These are phyloP conservation scores for Arizona elegans DNA, from an alignment of 2,113 vertebrate species.

Conservation along the genomic window DNA sequence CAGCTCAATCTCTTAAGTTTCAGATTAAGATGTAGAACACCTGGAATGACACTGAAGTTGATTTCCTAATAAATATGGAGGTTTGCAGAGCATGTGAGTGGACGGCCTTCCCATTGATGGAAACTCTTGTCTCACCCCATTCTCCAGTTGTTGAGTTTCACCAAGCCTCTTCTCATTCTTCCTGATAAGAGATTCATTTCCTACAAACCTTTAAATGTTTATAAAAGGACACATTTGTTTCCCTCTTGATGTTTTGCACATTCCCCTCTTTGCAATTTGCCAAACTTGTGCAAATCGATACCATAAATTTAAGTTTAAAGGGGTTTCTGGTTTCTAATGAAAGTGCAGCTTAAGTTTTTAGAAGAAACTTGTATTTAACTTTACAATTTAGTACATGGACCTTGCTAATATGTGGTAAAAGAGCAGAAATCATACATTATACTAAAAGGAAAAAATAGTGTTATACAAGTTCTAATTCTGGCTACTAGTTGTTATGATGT, in stretches of 20 bases:
- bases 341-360: background rate
- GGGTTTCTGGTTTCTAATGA: conserved; percentile 9
- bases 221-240: background rate
- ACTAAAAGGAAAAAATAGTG: background rate
- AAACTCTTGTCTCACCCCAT: background rate
- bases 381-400: background rate
- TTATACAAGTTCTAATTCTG: background rate
- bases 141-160: background rate
- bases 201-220: background rate
- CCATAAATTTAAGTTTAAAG: background rate
- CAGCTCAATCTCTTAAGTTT: background rate
- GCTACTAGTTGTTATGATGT: background rate
- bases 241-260: background rate
- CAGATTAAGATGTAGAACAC: background rate
- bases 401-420: background rate
- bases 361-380: background rate
- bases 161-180: background rate
- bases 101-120: background rate
- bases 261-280: background rate
- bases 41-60: background rate
- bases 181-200: background rate
- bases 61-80: background rate
- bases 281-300: background rate
- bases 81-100: background rate
- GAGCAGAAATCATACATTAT: background rate